Percentiles rank a stretch among this genome's conserved stretches.
These are phyloP conservation scores for Anguilla obscura DNA, from an alignment of 2,797 vertebrate species.

Conservation along the genomic window DNA sequence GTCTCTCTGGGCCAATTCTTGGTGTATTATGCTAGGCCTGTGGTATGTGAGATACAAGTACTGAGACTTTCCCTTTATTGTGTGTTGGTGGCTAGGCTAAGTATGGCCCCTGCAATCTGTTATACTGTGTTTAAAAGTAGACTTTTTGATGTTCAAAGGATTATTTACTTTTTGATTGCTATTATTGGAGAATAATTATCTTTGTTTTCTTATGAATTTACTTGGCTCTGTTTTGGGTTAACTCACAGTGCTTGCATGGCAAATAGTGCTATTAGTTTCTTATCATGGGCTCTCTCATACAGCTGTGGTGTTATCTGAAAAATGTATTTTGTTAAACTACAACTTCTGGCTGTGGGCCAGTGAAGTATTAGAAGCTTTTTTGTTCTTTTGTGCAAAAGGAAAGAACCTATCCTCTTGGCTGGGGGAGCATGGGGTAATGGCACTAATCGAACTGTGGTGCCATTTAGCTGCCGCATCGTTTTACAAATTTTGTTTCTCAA, in stretches of 20 bases:
- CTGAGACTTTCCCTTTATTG: too few relatives aligned
- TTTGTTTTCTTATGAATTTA: background rate
- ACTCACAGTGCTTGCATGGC: background rate
- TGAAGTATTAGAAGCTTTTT: background rate
- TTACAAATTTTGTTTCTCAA: slow-evolving; percentile 27
- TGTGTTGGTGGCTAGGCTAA: too few relatives aligned
- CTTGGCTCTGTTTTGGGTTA: background rate
- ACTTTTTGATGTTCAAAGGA: background rate
- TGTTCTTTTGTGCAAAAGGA: background rate
- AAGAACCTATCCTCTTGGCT: slow-evolving; percentile 13
- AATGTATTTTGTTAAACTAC: background rate
- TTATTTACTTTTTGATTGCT: background rate
- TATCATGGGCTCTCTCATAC: background rate
- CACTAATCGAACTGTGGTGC: slow-evolving; percentile 40
- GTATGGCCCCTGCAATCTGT: background rate
- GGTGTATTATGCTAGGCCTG: too few relatives aligned
- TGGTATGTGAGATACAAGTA: too few relatives aligned
- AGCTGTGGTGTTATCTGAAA: background rate
- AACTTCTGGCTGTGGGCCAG: background rate
- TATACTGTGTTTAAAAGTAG: background rate
- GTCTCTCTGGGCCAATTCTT: too few relatives aligned
- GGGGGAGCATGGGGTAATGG: background rate
- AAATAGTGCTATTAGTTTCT: background rate
- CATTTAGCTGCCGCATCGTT: slow-evolving; percentile 39
- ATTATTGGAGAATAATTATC: background rate